phyloP scores from a whole-genome alignment of 1,140 invertebrate genomes.

The Zelostemma sp. region DNA sequence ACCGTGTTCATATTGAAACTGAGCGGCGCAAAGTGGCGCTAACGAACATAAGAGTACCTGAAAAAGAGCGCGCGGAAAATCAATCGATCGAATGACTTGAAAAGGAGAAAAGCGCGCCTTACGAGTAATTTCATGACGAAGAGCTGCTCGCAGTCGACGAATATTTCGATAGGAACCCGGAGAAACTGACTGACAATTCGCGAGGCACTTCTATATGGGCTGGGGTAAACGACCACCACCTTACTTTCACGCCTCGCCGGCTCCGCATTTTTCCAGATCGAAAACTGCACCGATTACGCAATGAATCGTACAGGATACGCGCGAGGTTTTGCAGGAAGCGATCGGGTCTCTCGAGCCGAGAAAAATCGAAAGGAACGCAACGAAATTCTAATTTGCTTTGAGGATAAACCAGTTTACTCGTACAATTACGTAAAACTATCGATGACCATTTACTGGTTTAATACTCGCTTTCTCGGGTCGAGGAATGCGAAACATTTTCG shows the following conservation, averaged over 20 bases:
- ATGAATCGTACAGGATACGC: constrained; percentile 53
- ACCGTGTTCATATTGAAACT: constrained; percentile 11
- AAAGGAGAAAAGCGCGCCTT: constrained; percentile 35
- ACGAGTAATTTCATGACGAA: constrained; percentile 61
- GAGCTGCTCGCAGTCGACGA: constrained; percentile 36
- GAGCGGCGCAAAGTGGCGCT: constrained; percentile 24
- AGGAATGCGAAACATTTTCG: no score
- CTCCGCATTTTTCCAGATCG: constrained; percentile 49
- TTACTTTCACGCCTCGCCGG: constrained; percentile 47
- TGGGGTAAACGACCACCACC: constrained; percentile 54
- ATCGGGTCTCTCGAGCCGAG: no score
- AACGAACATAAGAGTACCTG: constrained; percentile 38
- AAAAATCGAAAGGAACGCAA: no score
- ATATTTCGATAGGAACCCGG: constrained; percentile 57
- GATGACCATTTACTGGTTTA: no score
- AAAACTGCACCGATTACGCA: constrained; percentile 44
- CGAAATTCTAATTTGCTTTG: constrained; percentile 9
- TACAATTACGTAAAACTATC: no score
- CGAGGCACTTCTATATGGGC: constrained; percentile 68
- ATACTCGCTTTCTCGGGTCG: no score
- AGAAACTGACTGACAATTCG: constrained; percentile 59
- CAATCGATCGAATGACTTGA: not conserved
- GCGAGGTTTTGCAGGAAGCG: no score
- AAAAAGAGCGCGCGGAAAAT: constrained; percentile 7
- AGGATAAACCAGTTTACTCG: no score